phyloP scores from a whole-genome alignment of 1,140 invertebrate species.

The Microvelia longipes region DNA sequence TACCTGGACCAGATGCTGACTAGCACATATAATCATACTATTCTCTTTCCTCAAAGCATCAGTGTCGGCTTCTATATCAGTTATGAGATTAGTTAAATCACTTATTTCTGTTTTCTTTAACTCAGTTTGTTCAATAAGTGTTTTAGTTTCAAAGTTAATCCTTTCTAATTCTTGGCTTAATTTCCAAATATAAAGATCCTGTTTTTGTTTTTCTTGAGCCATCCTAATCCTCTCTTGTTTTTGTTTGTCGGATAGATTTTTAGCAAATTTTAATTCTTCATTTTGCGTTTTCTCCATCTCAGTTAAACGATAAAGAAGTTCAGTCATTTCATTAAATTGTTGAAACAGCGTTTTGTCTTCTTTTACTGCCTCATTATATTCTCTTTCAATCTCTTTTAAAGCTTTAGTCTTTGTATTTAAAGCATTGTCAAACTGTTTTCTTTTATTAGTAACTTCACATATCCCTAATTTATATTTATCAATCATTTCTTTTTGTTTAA shows the following conservation, averaged over 20 bases:
- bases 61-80: background rate
- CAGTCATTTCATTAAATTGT: background rate
- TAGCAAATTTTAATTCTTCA: background rate
- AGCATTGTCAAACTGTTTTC: constrained; percentile 1
- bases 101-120: background rate
- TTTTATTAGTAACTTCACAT: background rate
- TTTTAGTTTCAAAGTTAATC: background rate
- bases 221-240: background rate
- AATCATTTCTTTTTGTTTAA: background rate
- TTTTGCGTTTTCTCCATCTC: background rate
- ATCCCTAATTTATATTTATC: background rate
- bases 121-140: background rate
- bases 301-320: background rate
- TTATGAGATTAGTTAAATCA: background rate
- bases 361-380: background rate
- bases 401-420: background rate
- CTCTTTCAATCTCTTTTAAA: background rate
- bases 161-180: background rate
- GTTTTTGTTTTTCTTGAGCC: background rate
- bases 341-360: background rate
- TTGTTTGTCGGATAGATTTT: background rate
- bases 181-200: background rate
- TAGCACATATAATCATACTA: background rate
- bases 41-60: background rate
- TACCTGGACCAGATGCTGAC: background rate